Evolutionary conservation across 2,113 vertebrate genomes (phyloP).

Genomic region (Syngnathus floridae): DNA sequence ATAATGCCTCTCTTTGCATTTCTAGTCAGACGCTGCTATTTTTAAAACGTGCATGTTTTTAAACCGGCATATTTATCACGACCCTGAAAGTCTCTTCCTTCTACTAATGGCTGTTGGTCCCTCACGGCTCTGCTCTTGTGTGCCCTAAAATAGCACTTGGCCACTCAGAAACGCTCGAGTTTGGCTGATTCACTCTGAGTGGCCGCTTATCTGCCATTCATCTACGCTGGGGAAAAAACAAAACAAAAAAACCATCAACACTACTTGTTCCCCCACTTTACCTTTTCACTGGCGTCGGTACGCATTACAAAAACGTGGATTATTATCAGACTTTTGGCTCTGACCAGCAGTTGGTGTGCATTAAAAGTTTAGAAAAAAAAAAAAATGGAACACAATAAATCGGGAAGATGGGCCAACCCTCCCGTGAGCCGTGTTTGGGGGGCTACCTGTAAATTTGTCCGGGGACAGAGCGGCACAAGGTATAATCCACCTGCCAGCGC

Average conservation of each 20-base stretch:
- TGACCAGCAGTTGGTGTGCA: neutral
- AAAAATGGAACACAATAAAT: neutral
- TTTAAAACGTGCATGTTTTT: neutral
- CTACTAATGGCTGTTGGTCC: neutral
- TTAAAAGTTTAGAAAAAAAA: neutral
- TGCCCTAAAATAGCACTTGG: neutral
- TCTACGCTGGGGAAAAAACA: neutral
- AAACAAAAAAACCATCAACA: neutral
- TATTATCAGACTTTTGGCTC: neutral
- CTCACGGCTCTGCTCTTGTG: neutral
- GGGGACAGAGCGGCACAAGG: constrained; percentile 65
- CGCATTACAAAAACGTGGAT: neutral
- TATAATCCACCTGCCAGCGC: constrained; percentile 74
- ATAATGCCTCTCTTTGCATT: too few relatives aligned
- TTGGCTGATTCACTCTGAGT: neutral
- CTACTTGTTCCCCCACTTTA: neutral
- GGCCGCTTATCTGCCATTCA: neutral
- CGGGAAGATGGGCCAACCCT: neutral
- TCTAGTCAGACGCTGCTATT: neutral
- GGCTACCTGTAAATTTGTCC: constrained; percentile 70
- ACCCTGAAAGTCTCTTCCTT: neutral
- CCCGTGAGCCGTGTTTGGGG: constrained; percentile 43
- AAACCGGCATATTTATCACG: neutral
- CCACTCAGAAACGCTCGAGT: neutral
- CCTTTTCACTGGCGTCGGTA: neutral